A percentile compares a stretch with the other conserved stretches of the same genome.
Evolutionary conservation across 1,140 invertebrate species (phyloP).

Genomic region (Sminthurinus signatus): DNA sequence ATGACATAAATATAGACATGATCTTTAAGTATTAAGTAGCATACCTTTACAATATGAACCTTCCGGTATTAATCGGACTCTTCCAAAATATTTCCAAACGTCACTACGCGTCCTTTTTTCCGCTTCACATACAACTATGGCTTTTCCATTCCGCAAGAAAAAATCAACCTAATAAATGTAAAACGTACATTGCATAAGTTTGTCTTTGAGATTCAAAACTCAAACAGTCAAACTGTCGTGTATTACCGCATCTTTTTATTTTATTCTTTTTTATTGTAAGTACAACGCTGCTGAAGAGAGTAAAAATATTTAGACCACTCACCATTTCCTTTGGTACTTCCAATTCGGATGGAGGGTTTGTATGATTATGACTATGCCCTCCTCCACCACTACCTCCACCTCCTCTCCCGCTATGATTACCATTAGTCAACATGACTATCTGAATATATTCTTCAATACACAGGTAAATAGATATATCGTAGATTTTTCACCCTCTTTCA

Average conservation of each 20-base stretch:
- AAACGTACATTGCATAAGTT: too few species aligned
- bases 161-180: too few species aligned
- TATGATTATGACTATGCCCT: background rate
- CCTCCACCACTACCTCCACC: background rate
- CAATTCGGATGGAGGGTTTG: constrained; percentile 1
- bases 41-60: constrained; percentile 17
- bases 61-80: constrained; percentile 5
- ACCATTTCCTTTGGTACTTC: constrained; percentile 28
- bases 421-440: background rate
- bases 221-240: too few species aligned
- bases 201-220: too few species aligned
- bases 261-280: too few species aligned
- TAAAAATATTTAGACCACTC: too few species aligned
- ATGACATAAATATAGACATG: too few species aligned
- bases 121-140: constrained; percentile 20
- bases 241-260: too few species aligned
- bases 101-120: constrained; percentile 25
- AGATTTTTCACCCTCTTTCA: background rate
- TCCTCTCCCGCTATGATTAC: background rate
- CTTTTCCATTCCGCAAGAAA: constrained; percentile 19
- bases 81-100: constrained; percentile 32
- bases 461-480: background rate
- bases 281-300: too few species aligned
- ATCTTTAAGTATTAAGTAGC: too few species aligned
- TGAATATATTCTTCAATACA: too few species aligned